Evolutionary conservation across 2,797 vertebrate species (phyloP).

Genomic region (Enteromius afrohamiltoni): DNA sequence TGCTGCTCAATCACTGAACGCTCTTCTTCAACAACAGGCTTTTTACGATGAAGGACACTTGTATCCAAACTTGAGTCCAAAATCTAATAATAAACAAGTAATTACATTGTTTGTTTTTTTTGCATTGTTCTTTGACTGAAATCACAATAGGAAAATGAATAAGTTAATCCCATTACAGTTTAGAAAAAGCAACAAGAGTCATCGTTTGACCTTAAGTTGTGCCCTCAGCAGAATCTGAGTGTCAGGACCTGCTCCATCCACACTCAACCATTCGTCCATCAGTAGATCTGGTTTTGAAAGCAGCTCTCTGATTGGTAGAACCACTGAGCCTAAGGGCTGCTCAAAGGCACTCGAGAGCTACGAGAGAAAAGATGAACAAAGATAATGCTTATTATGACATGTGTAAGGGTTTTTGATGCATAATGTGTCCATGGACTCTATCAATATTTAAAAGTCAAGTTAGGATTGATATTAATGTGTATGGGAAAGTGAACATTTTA

Average conservation of each 20-base stretch:
- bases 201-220: conserved; percentile 83
- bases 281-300: conserved; percentile 79
- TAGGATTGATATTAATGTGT: neutral
- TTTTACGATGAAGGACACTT: conserved; percentile 1
- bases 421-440: neutral
- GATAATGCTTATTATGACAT: neutral
- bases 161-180: neutral
- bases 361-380: neutral
- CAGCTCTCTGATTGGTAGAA: conserved; percentile 81
- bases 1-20: neutral
- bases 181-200: neutral
- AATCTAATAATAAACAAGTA: conserved; percentile 67
- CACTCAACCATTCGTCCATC: conserved; percentile 83
- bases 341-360: conserved; percentile 79
- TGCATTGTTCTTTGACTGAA: neutral
- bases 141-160: neutral
- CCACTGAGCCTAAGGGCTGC: conserved; percentile 80
- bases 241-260: conserved; percentile 75
- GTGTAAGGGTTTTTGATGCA: neutral
- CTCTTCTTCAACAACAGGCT: conserved; percentile 37
- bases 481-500: neutral
- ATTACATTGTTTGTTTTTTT: neutral
- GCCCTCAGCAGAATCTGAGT: conserved; percentile 85
- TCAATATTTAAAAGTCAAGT: neutral
- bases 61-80: conserved; percentile 72